phyloP scores from a whole-genome alignment of 2,113 vertebrate genomes.

The Apodemus sylvaticus region DNA sequence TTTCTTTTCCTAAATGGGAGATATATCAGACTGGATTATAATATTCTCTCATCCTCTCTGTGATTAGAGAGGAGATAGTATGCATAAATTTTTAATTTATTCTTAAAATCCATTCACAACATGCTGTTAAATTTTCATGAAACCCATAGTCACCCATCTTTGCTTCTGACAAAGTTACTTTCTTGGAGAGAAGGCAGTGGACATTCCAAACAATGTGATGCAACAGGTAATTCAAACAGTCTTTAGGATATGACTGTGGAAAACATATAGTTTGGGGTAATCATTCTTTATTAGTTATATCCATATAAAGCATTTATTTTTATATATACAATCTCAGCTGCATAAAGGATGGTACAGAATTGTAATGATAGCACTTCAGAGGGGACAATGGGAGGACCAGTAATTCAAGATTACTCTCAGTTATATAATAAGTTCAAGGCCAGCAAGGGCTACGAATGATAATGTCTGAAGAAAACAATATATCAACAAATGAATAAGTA shows the following conservation, averaged over 20 bases:
- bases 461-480: not conserved
- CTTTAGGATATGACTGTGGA: not conserved
- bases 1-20: not conserved
- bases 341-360: accelerated
- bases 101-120: not conserved
- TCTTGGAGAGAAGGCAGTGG: not conserved
- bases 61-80: not conserved
- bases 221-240: not conserved
- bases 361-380: not conserved
- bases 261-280: not conserved
- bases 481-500: not conserved
- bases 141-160: not conserved
- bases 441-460: not conserved
- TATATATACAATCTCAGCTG: not conserved
- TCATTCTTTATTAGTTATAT: not conserved
- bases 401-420: not conserved
- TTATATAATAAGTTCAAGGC: not conserved
- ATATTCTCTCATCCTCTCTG: not conserved
- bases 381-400: accelerated
- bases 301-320: not conserved
- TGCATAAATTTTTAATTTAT: not conserved
- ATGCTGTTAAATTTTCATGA: not conserved
- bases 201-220: not conserved
- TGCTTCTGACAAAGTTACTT: conserved; percentile 4
- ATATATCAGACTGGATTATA: not conserved